Evolutionary conservation across 2,113 vertebrate species (phyloP).

Genomic region (Mandrillus leucophaeus): DNA sequence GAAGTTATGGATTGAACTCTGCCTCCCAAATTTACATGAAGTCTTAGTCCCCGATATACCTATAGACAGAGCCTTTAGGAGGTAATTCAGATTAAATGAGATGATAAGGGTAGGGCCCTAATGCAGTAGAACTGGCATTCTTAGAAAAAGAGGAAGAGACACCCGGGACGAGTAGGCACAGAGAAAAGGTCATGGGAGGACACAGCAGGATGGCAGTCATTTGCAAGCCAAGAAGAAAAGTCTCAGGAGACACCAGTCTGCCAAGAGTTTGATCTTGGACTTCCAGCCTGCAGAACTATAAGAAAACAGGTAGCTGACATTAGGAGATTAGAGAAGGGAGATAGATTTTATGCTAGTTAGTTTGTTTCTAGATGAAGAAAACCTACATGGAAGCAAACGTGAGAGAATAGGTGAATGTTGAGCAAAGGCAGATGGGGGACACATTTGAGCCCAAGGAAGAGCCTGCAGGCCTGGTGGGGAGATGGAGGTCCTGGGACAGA

Average conservation of each 20-base stretch:
- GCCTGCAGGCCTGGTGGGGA: neutral
- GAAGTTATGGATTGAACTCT: neutral
- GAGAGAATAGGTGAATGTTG: neutral
- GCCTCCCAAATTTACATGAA: neutral
- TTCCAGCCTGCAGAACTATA: neutral
- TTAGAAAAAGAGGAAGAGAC: neutral
- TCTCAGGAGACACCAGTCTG: neutral
- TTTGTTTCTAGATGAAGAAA: neutral
- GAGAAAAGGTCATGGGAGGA: neutral
- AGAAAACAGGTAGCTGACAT: neutral
- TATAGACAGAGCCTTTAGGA: neutral
- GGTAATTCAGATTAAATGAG: neutral
- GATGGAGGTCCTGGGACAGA: neutral
- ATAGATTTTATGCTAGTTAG: neutral
- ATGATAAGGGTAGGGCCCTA: accelerated
- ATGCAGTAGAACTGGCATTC: neutral
- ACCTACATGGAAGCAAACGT: neutral
- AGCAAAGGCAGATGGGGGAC: neutral
- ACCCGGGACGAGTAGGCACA: neutral
- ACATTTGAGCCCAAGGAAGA: neutral
- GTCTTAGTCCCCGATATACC: neutral
- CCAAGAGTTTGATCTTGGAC: neutral
- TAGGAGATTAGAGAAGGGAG: neutral
- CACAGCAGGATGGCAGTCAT: neutral
- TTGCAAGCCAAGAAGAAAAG: neutral